phyloP scores from a whole-genome alignment of 2,888 invertebrate genomes.

The Ochropleura plecta region DNA sequence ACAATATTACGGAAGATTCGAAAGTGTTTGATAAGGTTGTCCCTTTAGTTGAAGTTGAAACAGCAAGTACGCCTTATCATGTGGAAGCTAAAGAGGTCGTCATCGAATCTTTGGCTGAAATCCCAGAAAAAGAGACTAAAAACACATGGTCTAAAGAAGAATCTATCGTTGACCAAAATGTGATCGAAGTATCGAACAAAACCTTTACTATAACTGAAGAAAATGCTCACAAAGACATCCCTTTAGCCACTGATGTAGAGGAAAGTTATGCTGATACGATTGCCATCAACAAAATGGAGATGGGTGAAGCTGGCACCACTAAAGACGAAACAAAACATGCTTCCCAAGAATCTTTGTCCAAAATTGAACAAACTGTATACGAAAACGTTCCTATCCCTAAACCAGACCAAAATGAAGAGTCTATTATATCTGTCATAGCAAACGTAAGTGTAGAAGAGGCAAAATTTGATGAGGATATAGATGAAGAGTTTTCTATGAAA shows the following conservation, averaged over 20 bases:
- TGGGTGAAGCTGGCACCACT: background rate
- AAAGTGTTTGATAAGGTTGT: background rate
- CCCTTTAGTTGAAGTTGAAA: constrained; percentile 29
- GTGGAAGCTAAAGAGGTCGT: constrained; percentile 13
- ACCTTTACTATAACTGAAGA: constrained; percentile 9
- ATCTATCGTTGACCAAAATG: background rate
- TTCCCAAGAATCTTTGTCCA: constrained; percentile 21
- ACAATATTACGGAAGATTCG: constrained; percentile 12
- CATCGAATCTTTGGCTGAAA: background rate
- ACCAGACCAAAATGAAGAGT: constrained; percentile 27
- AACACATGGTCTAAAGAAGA: background rate
- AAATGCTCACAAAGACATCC: constrained; percentile 1
- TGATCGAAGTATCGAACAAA: background rate
- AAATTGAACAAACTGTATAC: constrained; percentile 32
- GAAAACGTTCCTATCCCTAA: constrained; percentile 13
- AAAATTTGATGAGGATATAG: constrained; percentile 35
- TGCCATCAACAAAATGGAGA: constrained; percentile 22
- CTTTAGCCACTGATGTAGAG: constrained; percentile 27
- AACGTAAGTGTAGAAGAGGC: constrained; percentile 19
- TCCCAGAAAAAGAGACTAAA: constrained; percentile 16
- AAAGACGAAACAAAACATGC: constrained; percentile 11
- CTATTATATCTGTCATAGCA: constrained; percentile 43
- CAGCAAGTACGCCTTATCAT: background rate
- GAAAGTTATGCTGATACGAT: constrained; percentile 15
- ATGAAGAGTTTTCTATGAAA: constrained; percentile 6